Percentiles rank a stretch among this genome's conserved stretches.
Evolutionary conservation across 2,797 vertebrate species (phyloP).

Genomic region (Pristis pectinata): DNA sequence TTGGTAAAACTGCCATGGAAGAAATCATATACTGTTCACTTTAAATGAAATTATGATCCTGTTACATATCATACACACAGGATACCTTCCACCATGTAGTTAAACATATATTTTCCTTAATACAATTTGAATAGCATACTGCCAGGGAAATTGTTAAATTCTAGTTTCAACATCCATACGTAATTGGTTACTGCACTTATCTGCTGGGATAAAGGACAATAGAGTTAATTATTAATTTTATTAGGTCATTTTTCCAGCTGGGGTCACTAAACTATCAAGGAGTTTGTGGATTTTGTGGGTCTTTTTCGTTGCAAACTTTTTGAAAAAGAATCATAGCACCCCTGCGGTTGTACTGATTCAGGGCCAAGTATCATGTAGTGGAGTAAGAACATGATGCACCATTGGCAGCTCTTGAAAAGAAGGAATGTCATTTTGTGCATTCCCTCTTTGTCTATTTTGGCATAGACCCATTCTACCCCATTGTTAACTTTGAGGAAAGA

Average conservation of each 20-base stretch:
- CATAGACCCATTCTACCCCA: background rate
- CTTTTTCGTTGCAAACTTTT: background rate
- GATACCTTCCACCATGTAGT: background rate
- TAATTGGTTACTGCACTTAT: background rate
- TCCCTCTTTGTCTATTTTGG: background rate
- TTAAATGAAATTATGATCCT: background rate
- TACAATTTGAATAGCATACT: background rate
- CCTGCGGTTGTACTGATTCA: background rate
- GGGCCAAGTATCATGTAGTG: background rate
- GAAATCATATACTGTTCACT: background rate
- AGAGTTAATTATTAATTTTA: background rate
- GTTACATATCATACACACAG: background rate
- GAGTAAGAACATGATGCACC: background rate
- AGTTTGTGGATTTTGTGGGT: background rate
- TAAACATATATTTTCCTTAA: background rate
- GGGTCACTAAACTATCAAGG: background rate
- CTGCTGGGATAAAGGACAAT: background rate
- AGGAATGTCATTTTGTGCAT: background rate
- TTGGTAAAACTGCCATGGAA: background rate
- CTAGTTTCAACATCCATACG: background rate
- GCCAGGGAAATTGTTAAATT: background rate
- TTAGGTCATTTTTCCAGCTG: background rate
- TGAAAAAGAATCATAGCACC: background rate
- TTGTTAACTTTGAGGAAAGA: background rate
- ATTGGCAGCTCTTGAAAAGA: background rate